Conservation (phyloP, 2,113 vertebrate genomes). For the Balaeniceps rex region DNA sequence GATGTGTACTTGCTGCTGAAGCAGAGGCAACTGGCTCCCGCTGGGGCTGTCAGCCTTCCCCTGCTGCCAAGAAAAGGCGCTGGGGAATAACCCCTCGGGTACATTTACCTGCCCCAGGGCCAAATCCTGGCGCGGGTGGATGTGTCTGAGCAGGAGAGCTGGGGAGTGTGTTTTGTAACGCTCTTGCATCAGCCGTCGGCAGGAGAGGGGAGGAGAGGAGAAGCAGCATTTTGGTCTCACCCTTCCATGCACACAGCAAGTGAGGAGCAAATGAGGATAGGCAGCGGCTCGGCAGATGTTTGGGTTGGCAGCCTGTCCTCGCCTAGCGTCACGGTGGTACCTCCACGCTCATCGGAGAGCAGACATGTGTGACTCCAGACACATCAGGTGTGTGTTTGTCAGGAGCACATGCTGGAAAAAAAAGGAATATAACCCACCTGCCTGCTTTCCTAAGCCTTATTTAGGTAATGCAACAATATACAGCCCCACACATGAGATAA, state of each 20-base stretch:
- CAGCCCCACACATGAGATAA: background rate
- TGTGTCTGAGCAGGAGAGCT: background rate
- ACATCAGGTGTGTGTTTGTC: accelerated
- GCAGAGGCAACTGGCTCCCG: background rate
- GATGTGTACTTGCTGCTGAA: accelerated
- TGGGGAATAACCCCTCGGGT: accelerated
- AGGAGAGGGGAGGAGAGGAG: background rate
- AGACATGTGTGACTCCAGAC: background rate
- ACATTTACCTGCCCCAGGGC: background rate
- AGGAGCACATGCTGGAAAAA: background rate
- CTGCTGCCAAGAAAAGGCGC: background rate
- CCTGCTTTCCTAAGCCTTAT: background rate
- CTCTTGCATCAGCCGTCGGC: background rate
- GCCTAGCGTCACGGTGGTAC: too few relatives aligned
- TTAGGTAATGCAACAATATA: background rate
- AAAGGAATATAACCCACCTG: background rate
- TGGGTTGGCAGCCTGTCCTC: background rate
- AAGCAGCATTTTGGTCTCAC: background rate
- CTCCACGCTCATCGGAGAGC: accelerated
- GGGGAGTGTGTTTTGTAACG: accelerated
- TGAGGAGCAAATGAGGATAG: background rate
- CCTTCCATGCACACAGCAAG: background rate
- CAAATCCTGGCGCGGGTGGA: accelerated
- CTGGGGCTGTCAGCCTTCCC: background rate
- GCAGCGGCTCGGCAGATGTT: background rate